Percentiles rank a stretch among this genome's conserved stretches.
Conservation (phyloP, 2,888 invertebrate genomes). For the Lydus trimaculatus region DNA sequence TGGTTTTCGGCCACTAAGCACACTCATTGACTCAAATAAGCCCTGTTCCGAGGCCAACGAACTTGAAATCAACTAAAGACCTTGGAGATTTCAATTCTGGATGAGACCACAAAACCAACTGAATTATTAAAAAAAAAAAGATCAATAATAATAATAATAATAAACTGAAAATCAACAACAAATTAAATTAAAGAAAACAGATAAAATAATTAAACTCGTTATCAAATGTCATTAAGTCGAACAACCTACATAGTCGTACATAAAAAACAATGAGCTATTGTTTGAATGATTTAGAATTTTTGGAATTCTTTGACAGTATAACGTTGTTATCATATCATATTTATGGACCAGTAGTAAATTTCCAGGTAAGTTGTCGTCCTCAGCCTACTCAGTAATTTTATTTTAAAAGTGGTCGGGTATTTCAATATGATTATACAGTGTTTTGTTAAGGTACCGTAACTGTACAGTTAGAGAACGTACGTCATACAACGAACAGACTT, state of each 20-base stretch:
- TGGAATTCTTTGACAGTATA: not conserved
- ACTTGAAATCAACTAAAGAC: constrained; percentile 12
- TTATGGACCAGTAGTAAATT: constrained; percentile 22
- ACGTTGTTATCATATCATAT: not conserved
- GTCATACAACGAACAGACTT: constrained; percentile 15
- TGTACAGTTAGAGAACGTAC: constrained; percentile 26
- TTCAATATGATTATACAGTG: constrained; percentile 35
- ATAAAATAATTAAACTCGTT: not conserved
- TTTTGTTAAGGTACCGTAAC: constrained; percentile 41
- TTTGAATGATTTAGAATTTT: not conserved
- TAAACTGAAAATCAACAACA: too few relatives aligned
- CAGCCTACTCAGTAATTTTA: constrained; percentile 29
- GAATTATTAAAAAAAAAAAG: not conserved
- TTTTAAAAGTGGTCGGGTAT: constrained; percentile 28
- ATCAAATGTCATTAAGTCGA: not conserved
- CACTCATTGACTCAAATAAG: not conserved
- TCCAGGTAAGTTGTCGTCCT: constrained; percentile 28
- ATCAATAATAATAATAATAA: too few relatives aligned
- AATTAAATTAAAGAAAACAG: not conserved
- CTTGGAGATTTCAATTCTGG: constrained; percentile 16
- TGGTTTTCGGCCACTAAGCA: not conserved
- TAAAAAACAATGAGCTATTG: not conserved
- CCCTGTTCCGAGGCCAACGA: constrained; percentile 5
- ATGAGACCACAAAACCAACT: constrained; percentile 10
- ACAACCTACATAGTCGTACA: not conserved